Base-by-base conservation (phyloP, 2,797 vertebrate species). In the Neopelma chrysocephalum region DNA sequence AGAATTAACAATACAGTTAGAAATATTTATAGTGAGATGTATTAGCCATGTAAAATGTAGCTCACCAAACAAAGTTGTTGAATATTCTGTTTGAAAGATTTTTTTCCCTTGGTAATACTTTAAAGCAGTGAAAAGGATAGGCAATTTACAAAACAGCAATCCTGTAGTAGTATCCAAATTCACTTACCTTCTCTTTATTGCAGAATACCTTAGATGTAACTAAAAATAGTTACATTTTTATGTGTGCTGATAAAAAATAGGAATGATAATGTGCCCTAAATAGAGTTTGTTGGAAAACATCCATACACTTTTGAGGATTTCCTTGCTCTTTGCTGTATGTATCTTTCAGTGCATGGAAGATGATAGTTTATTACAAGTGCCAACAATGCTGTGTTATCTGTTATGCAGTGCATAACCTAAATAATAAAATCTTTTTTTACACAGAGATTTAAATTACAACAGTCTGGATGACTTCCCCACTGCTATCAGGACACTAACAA, bases 371-470 rank as follows among this genome's bases (percentile, higher is more conserved):
- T 87, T 96, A 75, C 29, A 93, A 81, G 76, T 79, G 47, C 70
- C 53, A 86, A 29, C 53, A 78, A 17, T 82, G 61, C 53, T 82
- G 6, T 82, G 42, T 70, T 89, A 80, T 69, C 75, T 50, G 1
- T 84, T 83, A 80, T 25, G 31, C 42, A 70, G 48, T 72, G 38
- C 50, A 48, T 71, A 81, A 96, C 48, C 15, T 21, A 79, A 97
- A 79, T 92, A 96, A 93, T 90, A 82, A 47, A 82, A 34, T 93
- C 76, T 93, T 32, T 84, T 98, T 96, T 96, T 82, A 94, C 94
- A 69, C 96, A 99, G 99, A 96, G 99, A 99, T 97, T 97, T 99
- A 97, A 99, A 99, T 98, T 99, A 99, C 97, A 99, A 99, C 98
- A 98, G 97, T 97, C 97, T 99, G 97, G 98, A 98, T 19, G 98